Evolutionary conservation across 2,113 vertebrate species (phyloP).

Genomic region (Xiphophorus hellerii): DNA sequence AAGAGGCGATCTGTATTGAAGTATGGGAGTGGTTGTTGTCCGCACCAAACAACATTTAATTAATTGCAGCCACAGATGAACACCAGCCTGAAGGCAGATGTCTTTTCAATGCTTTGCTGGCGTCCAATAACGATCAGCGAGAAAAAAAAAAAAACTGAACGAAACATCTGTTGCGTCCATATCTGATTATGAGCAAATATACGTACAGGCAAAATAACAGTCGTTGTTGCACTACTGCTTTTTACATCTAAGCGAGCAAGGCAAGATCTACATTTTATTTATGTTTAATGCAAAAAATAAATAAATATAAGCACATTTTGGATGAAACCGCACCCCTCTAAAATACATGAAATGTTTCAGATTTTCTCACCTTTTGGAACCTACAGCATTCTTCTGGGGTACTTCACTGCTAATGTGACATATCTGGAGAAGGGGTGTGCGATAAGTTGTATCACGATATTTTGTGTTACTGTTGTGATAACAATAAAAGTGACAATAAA

Average conservation of each 20-base stretch:
- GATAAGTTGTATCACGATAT: no score
- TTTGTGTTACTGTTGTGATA: no score
- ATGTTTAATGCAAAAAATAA: no score
- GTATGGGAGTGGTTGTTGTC: conserved; percentile 17
- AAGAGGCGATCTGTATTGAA: conserved; percentile 17
- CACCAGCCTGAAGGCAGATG: conserved; percentile 23
- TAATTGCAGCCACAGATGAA: conserved; percentile 26
- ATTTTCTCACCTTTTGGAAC: background rate
- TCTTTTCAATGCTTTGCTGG: conserved; percentile 22
- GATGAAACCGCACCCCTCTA: no score
- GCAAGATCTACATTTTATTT: background rate
- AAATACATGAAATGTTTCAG: background rate
- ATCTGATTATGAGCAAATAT: conserved; percentile 2
- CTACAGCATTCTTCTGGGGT: no score
- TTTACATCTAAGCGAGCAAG: background rate
- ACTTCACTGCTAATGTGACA: no score
- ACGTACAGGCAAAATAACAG: background rate
- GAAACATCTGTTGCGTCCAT: conserved; percentile 20
- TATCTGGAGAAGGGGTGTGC: no score
- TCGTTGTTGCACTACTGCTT: background rate
- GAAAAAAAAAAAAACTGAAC: background rate
- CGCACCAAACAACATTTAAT: conserved; percentile 8
- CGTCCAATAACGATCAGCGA: conserved; percentile 17
- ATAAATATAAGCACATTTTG: no score
- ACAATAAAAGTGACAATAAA: no score